Conservation (phyloP, 1,140 invertebrate species). For the Trialeurodes vaporariorum region DNA sequence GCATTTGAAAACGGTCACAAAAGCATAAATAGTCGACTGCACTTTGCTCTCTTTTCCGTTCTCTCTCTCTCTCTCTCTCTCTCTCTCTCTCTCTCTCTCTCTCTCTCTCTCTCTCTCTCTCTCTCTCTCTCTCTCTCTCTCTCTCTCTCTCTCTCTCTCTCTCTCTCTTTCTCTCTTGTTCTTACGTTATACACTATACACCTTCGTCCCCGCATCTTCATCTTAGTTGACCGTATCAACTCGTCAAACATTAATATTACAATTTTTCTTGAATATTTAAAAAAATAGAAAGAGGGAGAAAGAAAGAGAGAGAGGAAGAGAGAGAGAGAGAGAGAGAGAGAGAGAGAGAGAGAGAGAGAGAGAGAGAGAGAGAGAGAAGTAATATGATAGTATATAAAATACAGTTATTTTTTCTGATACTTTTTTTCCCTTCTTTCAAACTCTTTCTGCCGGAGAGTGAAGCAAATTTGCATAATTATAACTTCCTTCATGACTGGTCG, state of each 20-base stretch:
- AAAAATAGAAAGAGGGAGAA: neutral
- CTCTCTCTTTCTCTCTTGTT: no score
- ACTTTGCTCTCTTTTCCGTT: no score
- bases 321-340: neutral
- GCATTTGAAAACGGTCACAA: neutral
- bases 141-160: no score
- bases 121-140: no score
- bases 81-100: no score
- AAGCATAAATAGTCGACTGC: neutral
- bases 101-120: no score
- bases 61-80: no score
- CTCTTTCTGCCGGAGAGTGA: neutral
- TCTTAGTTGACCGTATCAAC: neutral
- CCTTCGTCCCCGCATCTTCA: neutral
- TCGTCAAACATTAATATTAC: neutral
- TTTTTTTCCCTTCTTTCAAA: neutral
- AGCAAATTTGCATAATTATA: constrained; percentile 3
- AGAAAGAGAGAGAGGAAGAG: neutral
- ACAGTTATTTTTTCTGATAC: neutral
- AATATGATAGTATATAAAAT: neutral
- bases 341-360: neutral
- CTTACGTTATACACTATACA: no score
- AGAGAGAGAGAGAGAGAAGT: neutral
- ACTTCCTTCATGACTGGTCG: neutral
- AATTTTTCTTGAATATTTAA: neutral